phyloP scores from a whole-genome alignment of 2,888 invertebrate genomes.

The Lepidonotus clava region DNA sequence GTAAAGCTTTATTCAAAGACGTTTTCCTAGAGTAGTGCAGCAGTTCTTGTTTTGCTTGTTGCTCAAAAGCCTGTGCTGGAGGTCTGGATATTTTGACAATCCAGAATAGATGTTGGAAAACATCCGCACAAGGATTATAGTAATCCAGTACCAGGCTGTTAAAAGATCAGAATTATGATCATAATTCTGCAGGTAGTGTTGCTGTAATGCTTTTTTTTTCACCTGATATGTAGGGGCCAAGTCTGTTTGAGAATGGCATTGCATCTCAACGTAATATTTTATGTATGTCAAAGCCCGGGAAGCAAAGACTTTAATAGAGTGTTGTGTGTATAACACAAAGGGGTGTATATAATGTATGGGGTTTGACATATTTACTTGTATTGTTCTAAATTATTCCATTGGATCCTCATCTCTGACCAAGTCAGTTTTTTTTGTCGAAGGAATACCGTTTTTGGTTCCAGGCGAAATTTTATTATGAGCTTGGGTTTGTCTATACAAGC shows the following conservation, averaged over 20 bases:
- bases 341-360: constrained; percentile 18
- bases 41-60: no score
- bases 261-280: background rate
- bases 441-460: background rate
- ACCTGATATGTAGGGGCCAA: background rate
- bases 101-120: no score
- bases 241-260: constrained; percentile 12
- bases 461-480: background rate
- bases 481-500: background rate
- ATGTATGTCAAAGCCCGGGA: constrained; percentile 1
- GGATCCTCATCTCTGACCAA: constrained; percentile 24
- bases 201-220: constrained; percentile 20
- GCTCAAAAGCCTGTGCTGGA: no score
- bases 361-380: constrained; percentile 16
- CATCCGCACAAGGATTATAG: no score
- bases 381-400: constrained; percentile 31
- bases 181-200: background rate
- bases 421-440: constrained; percentile 2
- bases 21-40: no score
- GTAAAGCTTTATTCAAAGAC: no score
- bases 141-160: background rate
- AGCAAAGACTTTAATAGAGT: background rate
- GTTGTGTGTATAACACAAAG: constrained; percentile 11
- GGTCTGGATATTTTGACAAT: no score
- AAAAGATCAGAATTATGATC: background rate